Percentiles rank a stretch among this genome's conserved stretches.
These are phyloP conservation scores for Carettochelys insculpta DNA, from an alignment of 2,113 vertebrate species.

Conservation along the genomic window DNA sequence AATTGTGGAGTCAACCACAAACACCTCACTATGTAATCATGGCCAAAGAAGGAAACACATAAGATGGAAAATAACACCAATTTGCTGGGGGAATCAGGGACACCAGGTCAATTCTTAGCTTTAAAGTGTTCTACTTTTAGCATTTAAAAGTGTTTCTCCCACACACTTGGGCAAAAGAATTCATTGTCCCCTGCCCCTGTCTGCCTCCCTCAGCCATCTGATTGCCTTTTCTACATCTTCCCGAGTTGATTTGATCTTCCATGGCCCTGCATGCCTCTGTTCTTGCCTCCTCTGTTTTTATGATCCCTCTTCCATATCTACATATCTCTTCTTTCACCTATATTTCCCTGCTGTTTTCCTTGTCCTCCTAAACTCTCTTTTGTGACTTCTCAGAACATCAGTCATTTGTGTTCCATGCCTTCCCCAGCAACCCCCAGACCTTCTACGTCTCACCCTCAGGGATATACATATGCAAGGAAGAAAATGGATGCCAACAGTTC, in stretches of 20 bases:
- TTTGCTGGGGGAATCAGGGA: neutral
- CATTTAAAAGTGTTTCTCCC: neutral
- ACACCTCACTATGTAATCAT: neutral
- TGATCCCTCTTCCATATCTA: neutral
- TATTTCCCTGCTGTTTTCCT: neutral
- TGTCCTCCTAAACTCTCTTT: neutral
- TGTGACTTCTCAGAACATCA: neutral
- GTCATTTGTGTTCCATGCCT: neutral
- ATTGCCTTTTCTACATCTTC: neutral
- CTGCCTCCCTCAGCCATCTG: neutral
- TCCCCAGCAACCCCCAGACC: neutral
- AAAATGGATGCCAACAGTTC: too few relatives aligned
- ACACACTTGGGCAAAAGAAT: neutral
- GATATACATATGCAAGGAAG: too few relatives aligned
- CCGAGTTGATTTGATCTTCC: neutral
- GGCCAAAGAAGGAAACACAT: neutral
- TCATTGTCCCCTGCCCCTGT: rapidly evolving
- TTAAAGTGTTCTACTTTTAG: neutral
- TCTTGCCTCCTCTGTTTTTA: rapidly evolving
- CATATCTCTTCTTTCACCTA: neutral
- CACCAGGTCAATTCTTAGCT: neutral
- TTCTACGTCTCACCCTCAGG: neutral
- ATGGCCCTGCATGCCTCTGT: neutral
- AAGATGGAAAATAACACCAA: neutral
- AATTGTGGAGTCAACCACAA: neutral